Conservation (phyloP, 2,888 invertebrate species). For the Leistus spinibarbis region DNA sequence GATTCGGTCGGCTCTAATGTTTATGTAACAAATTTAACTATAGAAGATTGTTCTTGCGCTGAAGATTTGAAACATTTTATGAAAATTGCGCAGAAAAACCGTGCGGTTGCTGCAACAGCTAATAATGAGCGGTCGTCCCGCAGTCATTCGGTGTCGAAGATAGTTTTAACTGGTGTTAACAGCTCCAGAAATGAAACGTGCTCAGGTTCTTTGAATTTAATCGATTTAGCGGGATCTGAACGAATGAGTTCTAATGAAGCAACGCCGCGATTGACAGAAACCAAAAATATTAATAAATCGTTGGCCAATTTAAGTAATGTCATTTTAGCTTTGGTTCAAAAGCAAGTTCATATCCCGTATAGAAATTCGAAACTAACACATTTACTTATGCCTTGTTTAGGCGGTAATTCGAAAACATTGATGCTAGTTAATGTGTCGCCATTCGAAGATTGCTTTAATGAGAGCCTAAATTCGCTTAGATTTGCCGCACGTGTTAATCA, state of each 20-base stretch:
- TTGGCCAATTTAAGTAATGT: constrained; percentile 81
- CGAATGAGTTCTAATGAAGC: constrained; percentile 64
- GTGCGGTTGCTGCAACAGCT: constrained; percentile 67
- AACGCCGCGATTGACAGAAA: constrained; percentile 76
- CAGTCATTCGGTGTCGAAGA: constrained; percentile 62
- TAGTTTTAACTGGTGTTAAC: constrained; percentile 71
- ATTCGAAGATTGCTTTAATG: constrained; percentile 79
- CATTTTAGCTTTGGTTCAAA: constrained; percentile 80
- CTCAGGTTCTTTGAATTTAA: constrained; percentile 76
- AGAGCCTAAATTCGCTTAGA: constrained; percentile 86
- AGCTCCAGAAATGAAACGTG: constrained; percentile 66
- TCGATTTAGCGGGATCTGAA: constrained; percentile 89
- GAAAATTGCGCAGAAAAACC: constrained; percentile 76
- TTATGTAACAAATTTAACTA: constrained; percentile 62
- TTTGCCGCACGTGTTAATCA: constrained; percentile 89
- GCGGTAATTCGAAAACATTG: constrained; percentile 90
- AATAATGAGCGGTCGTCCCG: constrained; percentile 64
- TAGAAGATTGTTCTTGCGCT: constrained; percentile 68
- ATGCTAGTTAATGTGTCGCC: constrained; percentile 94
- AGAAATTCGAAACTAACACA: constrained; percentile 89
- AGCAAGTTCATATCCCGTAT: constrained; percentile 85
- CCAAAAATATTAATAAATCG: constrained; percentile 85
- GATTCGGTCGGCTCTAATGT: constrained; percentile 18
- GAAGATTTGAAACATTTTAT: constrained; percentile 73
- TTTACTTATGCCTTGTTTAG: constrained; percentile 84